Evolutionary conservation across 2,888 invertebrate species (phyloP), one percentile per base, ranked within the genome.

Genomic region (Mystacides longicornis): DNA sequence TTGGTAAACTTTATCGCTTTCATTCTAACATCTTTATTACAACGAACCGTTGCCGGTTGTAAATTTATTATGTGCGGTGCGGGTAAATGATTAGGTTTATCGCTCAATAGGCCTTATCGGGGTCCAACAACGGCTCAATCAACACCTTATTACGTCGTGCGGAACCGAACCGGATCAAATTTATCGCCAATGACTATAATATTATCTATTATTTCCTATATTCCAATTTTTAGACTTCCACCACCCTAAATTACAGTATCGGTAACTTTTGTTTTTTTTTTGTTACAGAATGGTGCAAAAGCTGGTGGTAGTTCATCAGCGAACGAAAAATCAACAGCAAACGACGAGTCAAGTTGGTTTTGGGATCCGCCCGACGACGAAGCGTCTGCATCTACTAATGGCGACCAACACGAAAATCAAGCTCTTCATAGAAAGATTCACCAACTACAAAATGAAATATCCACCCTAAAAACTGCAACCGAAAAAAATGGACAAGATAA

Each of bases 311-410:
- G 48, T 22, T 18, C 52, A n/a, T 31, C 31, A 37, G 55, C n/a
- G n/a, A n/a, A 46, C 5, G 31, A 14, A 18, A 16, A 20, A 5
- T 20, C 51, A 3, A 19, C 33, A 16, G 47, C 49, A 19, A 52
- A 57, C 63, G 76, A 76, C 62, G 76, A 76, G 47, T 68, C 74
- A 49, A 74, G 69, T 60, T 80, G 79, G 79, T 76, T 77, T 63
- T 80, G 79, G 79, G 77, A 78, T 60, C 74, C 78, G 5, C 71
- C 75, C 21, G 60, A 62, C 14, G 55, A 72, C 73, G 62, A 68
- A 69, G 19, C 20, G 18, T 27, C 54, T 46, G 43, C 37, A 23
- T 14, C 23, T 19, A 3, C 23, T 27, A 43, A 16, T n/a, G 5
- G 18, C 19, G 21, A 53, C 19, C 16, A 42, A 11, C 49, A 49